Conservation (phyloP, 2,888 invertebrate species). For the Lottia scabra region DNA sequence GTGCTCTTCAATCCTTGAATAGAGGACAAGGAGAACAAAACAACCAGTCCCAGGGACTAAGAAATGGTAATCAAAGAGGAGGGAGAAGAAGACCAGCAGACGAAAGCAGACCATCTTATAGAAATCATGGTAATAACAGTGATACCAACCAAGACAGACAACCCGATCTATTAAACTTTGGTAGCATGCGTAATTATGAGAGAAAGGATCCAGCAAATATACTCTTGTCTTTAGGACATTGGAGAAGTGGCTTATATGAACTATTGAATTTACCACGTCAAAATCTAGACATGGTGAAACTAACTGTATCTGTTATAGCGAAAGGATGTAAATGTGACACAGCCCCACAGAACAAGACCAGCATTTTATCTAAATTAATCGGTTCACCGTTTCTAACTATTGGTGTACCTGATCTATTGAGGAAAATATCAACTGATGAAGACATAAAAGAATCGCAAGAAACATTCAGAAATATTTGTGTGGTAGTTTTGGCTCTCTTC, state of each 20-base stretch:
- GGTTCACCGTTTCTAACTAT: not conserved
- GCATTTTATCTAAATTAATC: not conserved
- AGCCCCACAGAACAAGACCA: not conserved
- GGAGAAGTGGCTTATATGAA: not conserved
- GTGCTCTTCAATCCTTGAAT: not conserved
- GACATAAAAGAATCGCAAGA: not conserved
- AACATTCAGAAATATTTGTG: not conserved
- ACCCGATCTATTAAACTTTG: not conserved
- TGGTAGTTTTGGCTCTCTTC: not conserved
- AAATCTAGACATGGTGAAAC: not conserved
- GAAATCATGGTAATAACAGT: not conserved
- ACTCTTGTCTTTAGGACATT: not conserved
- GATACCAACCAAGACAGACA: not conserved
- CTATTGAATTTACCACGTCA: not conserved
- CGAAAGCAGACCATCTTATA: no score
- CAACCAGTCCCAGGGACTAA: not conserved
- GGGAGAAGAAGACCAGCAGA: not conserved
- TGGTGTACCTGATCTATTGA: not conserved
- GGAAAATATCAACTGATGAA: not conserved
- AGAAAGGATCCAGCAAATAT: not conserved
- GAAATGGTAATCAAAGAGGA: not conserved
- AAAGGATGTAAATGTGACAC: not conserved
- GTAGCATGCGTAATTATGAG: not conserved
- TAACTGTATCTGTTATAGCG: not conserved
- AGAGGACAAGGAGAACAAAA: not conserved